phyloP scores from a whole-genome alignment of 2,113 vertebrate species.

The Phalacrocorax carbo region DNA sequence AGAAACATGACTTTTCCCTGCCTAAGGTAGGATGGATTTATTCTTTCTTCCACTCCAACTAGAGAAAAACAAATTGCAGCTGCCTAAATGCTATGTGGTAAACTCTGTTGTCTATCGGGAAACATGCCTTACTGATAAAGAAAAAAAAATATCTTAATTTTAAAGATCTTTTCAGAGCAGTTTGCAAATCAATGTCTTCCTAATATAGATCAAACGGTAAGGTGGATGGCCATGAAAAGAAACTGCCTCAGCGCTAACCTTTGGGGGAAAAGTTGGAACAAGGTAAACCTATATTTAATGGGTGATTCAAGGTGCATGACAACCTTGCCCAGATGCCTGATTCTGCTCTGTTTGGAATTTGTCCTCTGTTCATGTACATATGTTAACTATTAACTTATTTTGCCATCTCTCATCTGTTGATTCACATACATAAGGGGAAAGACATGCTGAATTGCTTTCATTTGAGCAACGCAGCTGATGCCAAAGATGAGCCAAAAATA shows the following conservation, averaged over 20 bases:
- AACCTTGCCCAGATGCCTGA: not conserved
- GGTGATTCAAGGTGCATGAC: not conserved
- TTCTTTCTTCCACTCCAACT: not conserved
- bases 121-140: not conserved
- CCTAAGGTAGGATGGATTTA: not conserved
- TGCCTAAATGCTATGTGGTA: not conserved
- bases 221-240: not conserved
- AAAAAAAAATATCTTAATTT: not conserved
- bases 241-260: not conserved
- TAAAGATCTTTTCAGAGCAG: not conserved
- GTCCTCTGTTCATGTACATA: not conserved
- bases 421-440: not conserved
- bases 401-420: not conserved
- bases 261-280: not conserved
- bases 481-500: not conserved
- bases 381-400: conserved; percentile 28
- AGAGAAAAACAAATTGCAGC: not conserved
- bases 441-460: not conserved
- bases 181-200: not conserved
- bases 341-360: conserved; percentile 23
- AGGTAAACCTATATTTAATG: not conserved
- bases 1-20: not conserved
- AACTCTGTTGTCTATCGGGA: not conserved
- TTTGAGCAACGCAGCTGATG: not conserved
- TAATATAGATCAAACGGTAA: not conserved